Percentiles rank a stretch among this genome's conserved stretches.
Evolutionary conservation across 2,797 vertebrate genomes (phyloP).

Genomic region (Falco cherrug): DNA sequence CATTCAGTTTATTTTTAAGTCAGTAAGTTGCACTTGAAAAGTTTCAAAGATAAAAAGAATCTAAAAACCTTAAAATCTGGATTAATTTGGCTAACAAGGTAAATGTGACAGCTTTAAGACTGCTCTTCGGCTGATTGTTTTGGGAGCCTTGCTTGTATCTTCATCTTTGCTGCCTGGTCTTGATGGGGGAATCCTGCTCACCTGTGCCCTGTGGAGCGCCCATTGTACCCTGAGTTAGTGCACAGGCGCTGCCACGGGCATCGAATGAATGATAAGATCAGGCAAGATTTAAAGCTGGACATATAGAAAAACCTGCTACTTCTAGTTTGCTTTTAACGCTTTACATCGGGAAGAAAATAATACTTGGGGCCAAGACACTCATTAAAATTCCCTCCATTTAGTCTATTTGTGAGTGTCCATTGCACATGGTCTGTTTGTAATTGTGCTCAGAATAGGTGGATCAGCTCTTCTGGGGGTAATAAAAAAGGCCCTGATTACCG

Average conservation of each 20-base stretch:
- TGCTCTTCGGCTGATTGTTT: background rate
- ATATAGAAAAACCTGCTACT: background rate
- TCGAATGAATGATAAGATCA: background rate
- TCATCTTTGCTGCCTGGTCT: background rate
- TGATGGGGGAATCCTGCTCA: background rate
- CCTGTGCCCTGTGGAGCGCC: background rate
- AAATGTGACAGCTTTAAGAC: background rate
- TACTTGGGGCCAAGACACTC: background rate
- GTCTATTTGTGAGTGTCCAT: background rate
- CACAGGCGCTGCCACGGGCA: background rate
- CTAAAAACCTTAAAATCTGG: background rate
- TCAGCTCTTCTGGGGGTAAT: background rate
- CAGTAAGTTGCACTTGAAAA: background rate
- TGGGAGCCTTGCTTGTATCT: background rate
- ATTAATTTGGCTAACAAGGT: background rate
- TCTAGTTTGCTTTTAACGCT: background rate
- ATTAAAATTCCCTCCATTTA: background rate
- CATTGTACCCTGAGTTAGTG: accelerated
- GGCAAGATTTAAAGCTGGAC: background rate
- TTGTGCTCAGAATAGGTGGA: background rate
- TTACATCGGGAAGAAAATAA: background rate
- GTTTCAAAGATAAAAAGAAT: background rate
- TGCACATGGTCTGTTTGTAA: background rate
- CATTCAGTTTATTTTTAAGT: background rate
- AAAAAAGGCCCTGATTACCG: background rate